These are phyloP conservation scores for Metaphire vulgaris DNA, from an alignment of 1,140 invertebrate genomes.

Conservation along the genomic window DNA sequence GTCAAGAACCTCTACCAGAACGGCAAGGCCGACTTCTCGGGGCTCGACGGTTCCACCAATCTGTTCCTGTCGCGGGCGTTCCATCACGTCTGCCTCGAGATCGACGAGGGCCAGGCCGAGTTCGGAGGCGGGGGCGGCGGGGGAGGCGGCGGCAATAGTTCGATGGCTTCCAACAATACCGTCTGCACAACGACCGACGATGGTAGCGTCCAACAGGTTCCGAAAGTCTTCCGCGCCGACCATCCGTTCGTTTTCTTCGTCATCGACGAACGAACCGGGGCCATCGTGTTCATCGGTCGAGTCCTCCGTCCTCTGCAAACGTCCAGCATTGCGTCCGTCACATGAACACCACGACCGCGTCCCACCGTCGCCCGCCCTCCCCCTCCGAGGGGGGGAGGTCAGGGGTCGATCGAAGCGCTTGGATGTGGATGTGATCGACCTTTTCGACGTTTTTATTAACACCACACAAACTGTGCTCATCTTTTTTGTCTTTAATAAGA, in stretches of 20 bases:
- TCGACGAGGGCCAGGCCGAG: conserved; percentile 25
- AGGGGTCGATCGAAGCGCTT: no score
- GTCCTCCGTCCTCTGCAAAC: conserved; percentile 26
- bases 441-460: no score
- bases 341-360: no score
- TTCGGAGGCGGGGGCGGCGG: background rate
- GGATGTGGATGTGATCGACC: no score
- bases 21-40: conserved; percentile 27
- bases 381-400: no score
- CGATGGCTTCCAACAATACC: background rate
- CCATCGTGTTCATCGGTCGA: conserved; percentile 45
- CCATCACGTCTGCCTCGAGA: conserved; percentile 27
- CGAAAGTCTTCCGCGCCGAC: conserved; percentile 58
- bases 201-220: conserved; percentile 16
- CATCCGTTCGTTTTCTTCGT: conserved; percentile 73
- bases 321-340: no score
- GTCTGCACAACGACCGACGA: conserved; percentile 5
- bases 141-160: background rate
- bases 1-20: conserved; percentile 23
- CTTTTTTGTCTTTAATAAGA: no score
- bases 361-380: no score
- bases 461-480: no score
- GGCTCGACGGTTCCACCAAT: conserved; percentile 23
- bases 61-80: conserved; percentile 27
- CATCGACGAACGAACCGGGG: conserved; percentile 53